phyloP scores from a whole-genome alignment of 2,888 invertebrate species.

The Ischnura elegans region DNA sequence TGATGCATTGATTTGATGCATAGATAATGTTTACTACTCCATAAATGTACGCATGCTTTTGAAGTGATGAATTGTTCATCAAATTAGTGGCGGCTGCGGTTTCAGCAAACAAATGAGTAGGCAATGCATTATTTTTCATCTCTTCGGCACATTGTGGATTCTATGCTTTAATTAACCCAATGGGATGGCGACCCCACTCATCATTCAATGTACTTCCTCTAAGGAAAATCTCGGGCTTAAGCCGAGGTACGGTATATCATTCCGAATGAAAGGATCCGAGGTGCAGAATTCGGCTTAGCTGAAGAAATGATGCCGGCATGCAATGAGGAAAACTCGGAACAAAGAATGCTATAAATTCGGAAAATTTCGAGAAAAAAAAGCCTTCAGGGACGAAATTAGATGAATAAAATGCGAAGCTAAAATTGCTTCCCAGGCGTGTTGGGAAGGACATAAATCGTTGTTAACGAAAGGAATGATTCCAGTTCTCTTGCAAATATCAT shows the following conservation, averaged over 20 bases:
- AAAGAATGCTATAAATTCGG: not conserved
- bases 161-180: no score
- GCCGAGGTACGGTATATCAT: not conserved
- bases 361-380: not conserved
- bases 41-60: no score
- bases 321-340: not conserved
- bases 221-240: not conserved
- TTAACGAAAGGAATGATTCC: slow-evolving; percentile 31
- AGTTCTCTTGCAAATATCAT: not conserved
- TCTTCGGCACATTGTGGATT: no score
- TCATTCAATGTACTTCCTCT: no score
- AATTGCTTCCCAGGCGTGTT: not conserved
- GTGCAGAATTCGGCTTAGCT: not conserved
- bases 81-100: no score
- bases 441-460: not conserved
- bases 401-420: not conserved
- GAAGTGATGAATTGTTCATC: no score
- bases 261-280: not conserved
- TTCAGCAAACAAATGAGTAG: no score
- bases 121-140: no score
- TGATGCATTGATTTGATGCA: no score
- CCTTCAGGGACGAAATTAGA: not conserved
- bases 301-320: not conserved
- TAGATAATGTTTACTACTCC: no score
- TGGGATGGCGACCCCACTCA: no score